Evolutionary conservation across 1,140 invertebrate genomes (phyloP), one percentile per base, ranked within the genome.

Genomic region (Lepidotrigona ventralis): DNA sequence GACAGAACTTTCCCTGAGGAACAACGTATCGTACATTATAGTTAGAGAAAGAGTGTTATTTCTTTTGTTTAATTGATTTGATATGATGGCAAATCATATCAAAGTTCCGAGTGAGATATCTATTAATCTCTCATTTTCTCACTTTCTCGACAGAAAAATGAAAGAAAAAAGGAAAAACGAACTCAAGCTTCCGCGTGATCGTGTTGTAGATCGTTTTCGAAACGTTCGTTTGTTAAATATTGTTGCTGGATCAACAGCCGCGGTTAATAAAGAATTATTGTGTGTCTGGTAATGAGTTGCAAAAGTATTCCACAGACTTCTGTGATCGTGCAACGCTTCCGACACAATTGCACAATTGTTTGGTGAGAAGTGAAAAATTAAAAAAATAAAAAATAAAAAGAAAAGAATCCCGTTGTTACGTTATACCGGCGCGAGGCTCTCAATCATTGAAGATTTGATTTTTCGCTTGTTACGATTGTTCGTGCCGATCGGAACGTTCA

Each of bases 131-230:
- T 60, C 23, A n/a, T 60, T 60, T 12, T 60, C 23, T 23, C 2
- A 60, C 12, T 60, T 60, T 60, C 39, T 46, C 39, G 9, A 46
- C 39, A 46, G 9, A 8, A 46, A 46, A 46, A 46, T 9, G 9
- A 46, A 46, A 46, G 0, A 8, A 46, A 39, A 39, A 39, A 8
- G 6, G 8, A 8, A 8, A 8, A 46, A 46, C 39, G 33, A 26
- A 39, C 80, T 68, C 82, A 51, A 74, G 82, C 81, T 86, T 88
- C 84, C 83, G 79, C 84, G 66, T 72, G 82, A 33, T 87, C 64
- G 71, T 56, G 23, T 46, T 9, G 69, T 46, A 66, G 56, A 60
- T 69, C 58, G 56, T 76, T 76, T 63, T 63, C 73, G 73, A 76
- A 76, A 76, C 73, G 71, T 26, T 54, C 46, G 17, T 51, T 73